A percentile compares a stretch with the other conserved stretches of the same genome.
Conservation (phyloP, 2,113 vertebrate genomes). For the Leptobrachium ailaonicum region DNA sequence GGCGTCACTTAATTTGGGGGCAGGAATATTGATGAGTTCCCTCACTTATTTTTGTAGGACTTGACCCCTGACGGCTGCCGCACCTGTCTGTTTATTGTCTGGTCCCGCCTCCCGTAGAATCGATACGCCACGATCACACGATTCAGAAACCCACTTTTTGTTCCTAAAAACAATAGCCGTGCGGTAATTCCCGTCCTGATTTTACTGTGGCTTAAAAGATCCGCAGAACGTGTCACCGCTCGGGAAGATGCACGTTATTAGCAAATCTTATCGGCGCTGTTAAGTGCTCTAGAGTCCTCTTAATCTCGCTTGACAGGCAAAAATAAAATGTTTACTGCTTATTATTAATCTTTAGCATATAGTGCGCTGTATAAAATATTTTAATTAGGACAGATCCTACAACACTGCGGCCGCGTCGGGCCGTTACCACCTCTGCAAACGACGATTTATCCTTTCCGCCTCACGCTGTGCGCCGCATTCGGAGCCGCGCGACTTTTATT, state of each 20-base stretch:
- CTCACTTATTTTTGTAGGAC: no score
- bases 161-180: slow-evolving; percentile 11
- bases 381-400: no score
- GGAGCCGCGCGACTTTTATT: no score
- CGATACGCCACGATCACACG: not conserved
- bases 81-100: no score
- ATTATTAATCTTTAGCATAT: not conserved
- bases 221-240: slow-evolving; percentile 16
- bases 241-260: slow-evolving; percentile 18
- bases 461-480: no score
- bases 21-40: no score
- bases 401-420: no score
- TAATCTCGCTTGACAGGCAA: slow-evolving; percentile 10
- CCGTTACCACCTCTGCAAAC: no score
- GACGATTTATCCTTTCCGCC: no score
- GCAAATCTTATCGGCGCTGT: not conserved
- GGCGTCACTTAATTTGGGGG: no score
- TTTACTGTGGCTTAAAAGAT: slow-evolving; percentile 20
- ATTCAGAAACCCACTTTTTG: slow-evolving; percentile 24
- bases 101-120: no score
- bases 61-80: no score
- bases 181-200: not conserved
- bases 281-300: slow-evolving; percentile 18
- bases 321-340: slow-evolving; percentile 8
- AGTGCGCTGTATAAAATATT: not conserved